A percentile compares a stretch with the other conserved stretches of the same genome.
phyloP scores from a whole-genome alignment of 2,888 invertebrate species.

The Meiosimyza platycephala region DNA sequence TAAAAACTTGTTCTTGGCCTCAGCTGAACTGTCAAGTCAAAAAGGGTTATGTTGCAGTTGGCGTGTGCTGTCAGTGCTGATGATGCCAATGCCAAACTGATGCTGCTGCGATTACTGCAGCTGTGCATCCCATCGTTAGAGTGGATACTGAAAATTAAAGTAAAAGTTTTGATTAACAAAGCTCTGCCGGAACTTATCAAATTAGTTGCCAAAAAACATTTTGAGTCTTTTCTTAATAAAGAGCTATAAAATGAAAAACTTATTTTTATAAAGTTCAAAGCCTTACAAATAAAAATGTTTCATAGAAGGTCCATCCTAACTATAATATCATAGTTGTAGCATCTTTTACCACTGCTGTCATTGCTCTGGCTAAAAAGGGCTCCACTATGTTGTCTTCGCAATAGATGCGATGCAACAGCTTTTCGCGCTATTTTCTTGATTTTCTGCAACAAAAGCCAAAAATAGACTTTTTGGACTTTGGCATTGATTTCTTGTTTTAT shows the following conservation, averaged over 20 bases:
- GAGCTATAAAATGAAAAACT: too few relatives aligned
- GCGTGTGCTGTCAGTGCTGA: slow-evolving; percentile 11
- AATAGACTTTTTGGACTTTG: slow-evolving; percentile 30
- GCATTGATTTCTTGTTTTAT: slow-evolving; percentile 4
- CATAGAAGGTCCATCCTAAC: too few relatives aligned
- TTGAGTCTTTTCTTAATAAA: too few relatives aligned
- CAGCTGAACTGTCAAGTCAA: slow-evolving; percentile 27
- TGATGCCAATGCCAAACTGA: neutral
- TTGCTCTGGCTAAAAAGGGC: too few relatives aligned
- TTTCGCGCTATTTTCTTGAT: slow-evolving; percentile 15
- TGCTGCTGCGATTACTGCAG: slow-evolving; percentile 24
- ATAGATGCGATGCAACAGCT: neutral
- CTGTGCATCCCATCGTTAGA: too few relatives aligned
- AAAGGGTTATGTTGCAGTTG: neutral
- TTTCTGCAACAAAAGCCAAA: neutral
- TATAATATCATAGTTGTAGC: too few relatives aligned
- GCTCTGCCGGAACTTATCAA: too few relatives aligned
- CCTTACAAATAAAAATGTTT: too few relatives aligned
- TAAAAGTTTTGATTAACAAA: too few relatives aligned
- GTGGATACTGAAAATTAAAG: neutral
- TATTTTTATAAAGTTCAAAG: too few relatives aligned
- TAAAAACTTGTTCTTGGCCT: slow-evolving; percentile 38
- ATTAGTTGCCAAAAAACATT: too few relatives aligned
- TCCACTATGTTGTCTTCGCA: neutral
- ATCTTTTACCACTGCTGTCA: too few relatives aligned